Evolutionary conservation across 1,140 invertebrate genomes (phyloP).

Genomic region (Acromyrmex echinatior): DNA sequence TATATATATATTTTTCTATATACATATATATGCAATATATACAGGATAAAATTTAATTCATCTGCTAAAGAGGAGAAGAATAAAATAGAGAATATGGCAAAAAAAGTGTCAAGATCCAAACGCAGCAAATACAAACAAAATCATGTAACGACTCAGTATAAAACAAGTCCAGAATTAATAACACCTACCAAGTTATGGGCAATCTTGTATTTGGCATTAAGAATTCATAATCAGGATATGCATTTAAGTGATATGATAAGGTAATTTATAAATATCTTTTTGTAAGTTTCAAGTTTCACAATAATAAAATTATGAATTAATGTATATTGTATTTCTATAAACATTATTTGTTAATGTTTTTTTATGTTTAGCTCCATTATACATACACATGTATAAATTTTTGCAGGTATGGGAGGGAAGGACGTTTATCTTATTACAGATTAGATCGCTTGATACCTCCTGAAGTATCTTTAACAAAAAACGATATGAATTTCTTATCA

Average conservation of each 20-base stretch:
- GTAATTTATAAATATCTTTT: slow-evolving; percentile 70
- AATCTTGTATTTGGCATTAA: slow-evolving; percentile 87
- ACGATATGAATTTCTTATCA: slow-evolving; percentile 75
- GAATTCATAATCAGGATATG: slow-evolving; percentile 87
- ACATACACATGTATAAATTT: slow-evolving; percentile 7
- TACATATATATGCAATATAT: neutral
- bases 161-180: slow-evolving; percentile 81
- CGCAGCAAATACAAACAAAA: slow-evolving; percentile 79
- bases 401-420: slow-evolving; percentile 87
- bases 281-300: neutral
- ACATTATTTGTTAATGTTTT: too few species aligned
- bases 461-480: slow-evolving; percentile 81
- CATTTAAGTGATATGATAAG: slow-evolving; percentile 88
- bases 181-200: slow-evolving; percentile 85
- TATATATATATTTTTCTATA: neutral
- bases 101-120: slow-evolving; percentile 75
- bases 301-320: neutral
- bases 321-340: too few species aligned
- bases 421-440: slow-evolving; percentile 87
- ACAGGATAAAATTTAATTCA: slow-evolving; percentile 81
- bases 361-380: too few species aligned
- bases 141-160: slow-evolving; percentile 79
- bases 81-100: slow-evolving; percentile 78
- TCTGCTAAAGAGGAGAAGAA: slow-evolving; percentile 79
- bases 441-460: slow-evolving; percentile 88